Percentiles rank a stretch among this genome's conserved stretches.
Conservation (phyloP, 1,140 invertebrate species). For the Drosophila sp. region DNA sequence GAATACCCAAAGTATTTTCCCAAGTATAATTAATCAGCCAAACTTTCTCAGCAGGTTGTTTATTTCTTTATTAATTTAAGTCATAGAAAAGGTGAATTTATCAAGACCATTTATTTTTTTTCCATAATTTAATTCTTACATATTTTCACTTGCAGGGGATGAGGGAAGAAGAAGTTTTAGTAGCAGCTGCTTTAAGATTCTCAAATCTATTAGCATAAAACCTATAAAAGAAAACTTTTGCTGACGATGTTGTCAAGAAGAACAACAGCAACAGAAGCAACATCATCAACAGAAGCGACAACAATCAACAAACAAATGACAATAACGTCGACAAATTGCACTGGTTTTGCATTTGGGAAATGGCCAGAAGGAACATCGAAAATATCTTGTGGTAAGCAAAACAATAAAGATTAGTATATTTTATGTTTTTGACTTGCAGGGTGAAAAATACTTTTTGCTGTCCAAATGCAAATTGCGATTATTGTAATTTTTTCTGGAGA, state of each 20-base stretch:
- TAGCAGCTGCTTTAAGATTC: conserved; percentile 68
- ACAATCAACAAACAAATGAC: conserved; percentile 64
- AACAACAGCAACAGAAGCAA: conserved; percentile 10
- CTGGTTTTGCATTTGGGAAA: conserved; percentile 16
- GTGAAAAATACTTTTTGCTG: not conserved
- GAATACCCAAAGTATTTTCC: not conserved
- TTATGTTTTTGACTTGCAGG: too few species aligned
- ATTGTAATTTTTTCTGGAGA: not conserved
- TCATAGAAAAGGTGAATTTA: not conserved
- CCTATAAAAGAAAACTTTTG: conserved; percentile 75
- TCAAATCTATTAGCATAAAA: conserved; percentile 76
- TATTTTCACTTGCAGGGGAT: conserved; percentile 18
- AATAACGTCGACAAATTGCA: conserved; percentile 61
- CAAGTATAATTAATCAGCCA: not conserved
- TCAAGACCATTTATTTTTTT: conserved; percentile 10
- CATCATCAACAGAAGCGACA: conserved; percentile 18
- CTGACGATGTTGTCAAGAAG: conserved; percentile 73
- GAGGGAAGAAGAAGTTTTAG: not conserved
- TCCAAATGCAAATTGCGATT: not conserved
- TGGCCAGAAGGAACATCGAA: not conserved
- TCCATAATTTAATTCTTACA: conserved; percentile 4
- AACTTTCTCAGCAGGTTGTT: conserved; percentile 1
- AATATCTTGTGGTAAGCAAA: conserved; percentile 4
- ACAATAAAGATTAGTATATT: conserved; percentile 1
- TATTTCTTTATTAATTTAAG: not conserved